These are phyloP conservation scores for Phaedon cochleariae DNA, from an alignment of 2,888 invertebrate genomes.

Conservation along the genomic window DNA sequence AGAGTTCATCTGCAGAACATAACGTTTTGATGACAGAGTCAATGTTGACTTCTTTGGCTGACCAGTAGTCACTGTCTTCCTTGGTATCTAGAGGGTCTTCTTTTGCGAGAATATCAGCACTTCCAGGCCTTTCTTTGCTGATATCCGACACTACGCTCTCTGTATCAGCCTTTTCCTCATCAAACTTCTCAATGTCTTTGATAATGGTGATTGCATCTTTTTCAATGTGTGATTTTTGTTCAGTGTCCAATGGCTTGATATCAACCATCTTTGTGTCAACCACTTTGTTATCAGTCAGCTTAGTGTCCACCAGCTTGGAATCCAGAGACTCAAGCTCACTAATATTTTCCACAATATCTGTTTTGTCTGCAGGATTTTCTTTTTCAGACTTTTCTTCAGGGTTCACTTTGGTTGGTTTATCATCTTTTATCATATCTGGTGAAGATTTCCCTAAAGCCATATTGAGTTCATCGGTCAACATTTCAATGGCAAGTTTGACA, in stretches of 20 bases:
- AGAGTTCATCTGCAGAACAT: constrained; percentile 65
- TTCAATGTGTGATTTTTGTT: constrained; percentile 29
- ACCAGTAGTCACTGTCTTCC: constrained; percentile 72
- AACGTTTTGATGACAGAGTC: constrained; percentile 83
- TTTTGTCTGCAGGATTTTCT: constrained; percentile 10
- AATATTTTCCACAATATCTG: constrained; percentile 19
- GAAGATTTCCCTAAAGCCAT: constrained; percentile 51
- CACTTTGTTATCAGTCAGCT: constrained; percentile 17
- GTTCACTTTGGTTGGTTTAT: constrained; percentile 17
- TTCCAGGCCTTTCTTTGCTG: constrained; percentile 55
- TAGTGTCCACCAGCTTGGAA: no score
- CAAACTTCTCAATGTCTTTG: constrained; percentile 57
- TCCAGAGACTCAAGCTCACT: constrained; percentile 10
- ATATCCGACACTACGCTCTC: constrained; percentile 56
- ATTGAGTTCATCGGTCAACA: constrained; percentile 56
- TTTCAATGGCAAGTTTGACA: constrained; percentile 51
- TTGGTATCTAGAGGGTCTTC: constrained; percentile 66
- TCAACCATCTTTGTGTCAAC: constrained; percentile 38
- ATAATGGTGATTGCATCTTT: constrained; percentile 50
- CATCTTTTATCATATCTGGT: constrained; percentile 42
- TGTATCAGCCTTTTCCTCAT: constrained; percentile 51
- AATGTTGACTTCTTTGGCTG: constrained; percentile 80
- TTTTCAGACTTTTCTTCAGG: constrained; percentile 15
- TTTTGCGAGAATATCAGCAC: constrained; percentile 57
- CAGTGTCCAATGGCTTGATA: constrained; percentile 8